Evolutionary conservation across 1,140 invertebrate genomes (phyloP).

Genomic region (Lepidotrigona ventralis): DNA sequence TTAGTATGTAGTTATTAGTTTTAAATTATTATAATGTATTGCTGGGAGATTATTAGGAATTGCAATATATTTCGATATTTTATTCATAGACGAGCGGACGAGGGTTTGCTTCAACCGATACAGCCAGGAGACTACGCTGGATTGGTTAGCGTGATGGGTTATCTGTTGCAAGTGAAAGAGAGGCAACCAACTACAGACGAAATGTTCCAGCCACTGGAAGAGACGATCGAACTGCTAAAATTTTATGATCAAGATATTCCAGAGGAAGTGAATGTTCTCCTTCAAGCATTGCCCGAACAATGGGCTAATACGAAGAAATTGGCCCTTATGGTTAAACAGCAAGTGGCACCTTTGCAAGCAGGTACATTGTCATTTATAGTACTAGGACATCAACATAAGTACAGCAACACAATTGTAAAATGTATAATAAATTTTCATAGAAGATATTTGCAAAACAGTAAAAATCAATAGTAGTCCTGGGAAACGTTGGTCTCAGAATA

Average conservation of each 20-base stretch:
- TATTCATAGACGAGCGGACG: slow-evolving; percentile 77
- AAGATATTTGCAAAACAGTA: too few species aligned
- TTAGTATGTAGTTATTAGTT: too few species aligned
- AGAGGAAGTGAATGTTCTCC: slow-evolving; percentile 91
- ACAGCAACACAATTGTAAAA: not conserved
- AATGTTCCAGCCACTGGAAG: slow-evolving; percentile 96
- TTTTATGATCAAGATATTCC: slow-evolving; percentile 94
- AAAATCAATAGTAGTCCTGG: too few species aligned
- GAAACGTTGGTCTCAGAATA: too few species aligned
- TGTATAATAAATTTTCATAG: too few species aligned
- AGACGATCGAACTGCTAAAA: slow-evolving; percentile 91
- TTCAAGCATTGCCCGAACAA: slow-evolving; percentile 95
- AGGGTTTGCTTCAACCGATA: slow-evolving; percentile 89
- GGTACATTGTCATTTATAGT: slow-evolving; percentile 63
- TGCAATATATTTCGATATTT: not conserved
- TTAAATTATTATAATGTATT: too few species aligned
- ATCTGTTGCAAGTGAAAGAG: slow-evolving; percentile 90
- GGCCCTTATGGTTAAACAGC: slow-evolving; percentile 93
- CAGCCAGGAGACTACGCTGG: slow-evolving; percentile 89
- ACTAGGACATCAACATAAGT: too few species aligned
- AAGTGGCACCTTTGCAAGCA: slow-evolving; percentile 96
- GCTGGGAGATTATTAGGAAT: too few species aligned
- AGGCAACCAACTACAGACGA: slow-evolving; percentile 89
- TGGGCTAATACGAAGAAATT: slow-evolving; percentile 98
- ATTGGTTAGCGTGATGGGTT: slow-evolving; percentile 91